A percentile compares a stretch with the other conserved stretches of the same genome.
phyloP scores from a whole-genome alignment of 2,797 vertebrate species.

The Phalanger gymnotis region DNA sequence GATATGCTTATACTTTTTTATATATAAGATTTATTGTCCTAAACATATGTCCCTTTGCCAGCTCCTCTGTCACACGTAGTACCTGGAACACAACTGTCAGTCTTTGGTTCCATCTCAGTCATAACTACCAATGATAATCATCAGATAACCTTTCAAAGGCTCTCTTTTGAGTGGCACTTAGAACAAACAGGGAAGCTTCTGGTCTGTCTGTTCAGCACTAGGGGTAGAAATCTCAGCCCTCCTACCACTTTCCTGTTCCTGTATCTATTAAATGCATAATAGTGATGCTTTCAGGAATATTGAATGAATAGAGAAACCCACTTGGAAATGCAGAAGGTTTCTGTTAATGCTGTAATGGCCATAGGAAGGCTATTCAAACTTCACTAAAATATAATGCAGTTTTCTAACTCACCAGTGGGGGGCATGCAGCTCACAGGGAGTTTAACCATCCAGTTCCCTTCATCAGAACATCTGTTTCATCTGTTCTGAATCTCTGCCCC shows the following conservation, averaged over 20 bases:
- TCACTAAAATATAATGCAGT: background rate
- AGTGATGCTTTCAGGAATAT: background rate
- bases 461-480: background rate
- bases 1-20: background rate
- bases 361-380: no score
- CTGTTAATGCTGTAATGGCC: rapidly evolving
- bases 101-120: background rate
- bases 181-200: background rate
- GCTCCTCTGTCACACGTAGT: background rate
- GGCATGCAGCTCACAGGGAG: conserved; percentile 27
- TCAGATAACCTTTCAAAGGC: background rate
- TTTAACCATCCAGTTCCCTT: background rate
- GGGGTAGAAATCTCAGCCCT: no score
- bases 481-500: background rate
- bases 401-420: conserved; percentile 50
- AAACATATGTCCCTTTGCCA: background rate
- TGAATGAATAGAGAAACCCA: background rate
- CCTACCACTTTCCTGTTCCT: background rate
- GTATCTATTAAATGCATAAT: background rate
- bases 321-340: background rate
- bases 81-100: background rate
- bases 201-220: background rate
- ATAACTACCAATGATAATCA: background rate
- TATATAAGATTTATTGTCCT: background rate
- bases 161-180: background rate